Percentiles rank a stretch among this genome's conserved stretches.
Conservation (phyloP, 2,797 vertebrate species). For the Sarcoramphus papa region DNA sequence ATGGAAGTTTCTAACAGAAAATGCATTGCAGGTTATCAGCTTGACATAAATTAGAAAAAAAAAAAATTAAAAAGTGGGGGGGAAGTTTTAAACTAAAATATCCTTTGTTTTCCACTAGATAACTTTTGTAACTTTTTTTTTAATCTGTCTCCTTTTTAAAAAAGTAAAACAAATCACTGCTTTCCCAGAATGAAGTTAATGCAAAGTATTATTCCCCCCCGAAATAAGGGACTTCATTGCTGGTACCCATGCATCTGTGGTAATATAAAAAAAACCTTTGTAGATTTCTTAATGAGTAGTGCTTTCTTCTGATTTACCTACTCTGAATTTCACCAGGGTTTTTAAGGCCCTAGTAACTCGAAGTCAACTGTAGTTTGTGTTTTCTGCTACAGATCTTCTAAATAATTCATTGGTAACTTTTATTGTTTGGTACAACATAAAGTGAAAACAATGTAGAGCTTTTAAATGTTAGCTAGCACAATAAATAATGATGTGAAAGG, state of each 20-base stretch:
- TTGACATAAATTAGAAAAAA: not conserved
- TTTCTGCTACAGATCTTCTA: not conserved
- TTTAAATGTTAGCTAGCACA: not conserved
- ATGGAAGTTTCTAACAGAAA: not conserved
- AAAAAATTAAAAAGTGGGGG: fast-evolving
- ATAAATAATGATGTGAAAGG: constrained; percentile 4
- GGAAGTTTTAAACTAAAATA: not conserved
- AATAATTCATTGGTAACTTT: not conserved
- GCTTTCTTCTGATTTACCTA: not conserved
- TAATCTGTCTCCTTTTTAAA: not conserved
- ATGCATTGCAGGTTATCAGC: not conserved
- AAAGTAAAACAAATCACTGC: not conserved
- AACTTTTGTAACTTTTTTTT: not conserved
- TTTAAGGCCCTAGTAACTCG: not conserved
- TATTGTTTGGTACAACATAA: not conserved
- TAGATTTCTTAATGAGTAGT: not conserved
- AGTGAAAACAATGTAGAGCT: not conserved
- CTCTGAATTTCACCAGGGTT: not conserved
- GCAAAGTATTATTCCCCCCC: not conserved
- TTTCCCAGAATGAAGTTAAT: not conserved
- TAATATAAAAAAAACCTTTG: fast-evolving
- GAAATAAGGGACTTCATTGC: not conserved
- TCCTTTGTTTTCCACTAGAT: not conserved
- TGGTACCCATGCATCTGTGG: not conserved
- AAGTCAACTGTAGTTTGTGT: not conserved